Evolutionary conservation across 2,113 vertebrate genomes (phyloP).

Genomic region (Morone saxatilis): DNA sequence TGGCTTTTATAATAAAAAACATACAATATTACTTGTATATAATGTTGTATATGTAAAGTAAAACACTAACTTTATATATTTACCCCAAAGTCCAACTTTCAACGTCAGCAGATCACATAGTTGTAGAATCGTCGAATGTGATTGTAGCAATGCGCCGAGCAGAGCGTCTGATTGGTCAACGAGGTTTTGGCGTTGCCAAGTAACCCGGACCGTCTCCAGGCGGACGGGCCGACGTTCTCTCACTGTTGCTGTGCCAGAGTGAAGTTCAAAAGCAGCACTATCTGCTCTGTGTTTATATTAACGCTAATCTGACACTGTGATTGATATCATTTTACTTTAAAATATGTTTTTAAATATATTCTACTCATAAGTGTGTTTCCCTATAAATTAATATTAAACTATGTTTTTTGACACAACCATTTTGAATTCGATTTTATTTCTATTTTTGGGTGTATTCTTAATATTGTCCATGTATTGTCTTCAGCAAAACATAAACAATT

Average conservation of each 20-base stretch:
- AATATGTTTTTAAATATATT: no score
- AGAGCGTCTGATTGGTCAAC: constrained; percentile 77
- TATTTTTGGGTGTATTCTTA: no score
- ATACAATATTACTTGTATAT: not conserved
- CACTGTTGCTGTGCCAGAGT: not conserved
- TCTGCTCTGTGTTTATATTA: not conserved
- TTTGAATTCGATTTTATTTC: no score
- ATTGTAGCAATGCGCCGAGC: constrained; percentile 76
- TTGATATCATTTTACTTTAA: not conserved
- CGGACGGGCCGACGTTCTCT: not conserved
- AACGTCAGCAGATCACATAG: not conserved
- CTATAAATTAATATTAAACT: no score
- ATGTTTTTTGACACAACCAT: no score
- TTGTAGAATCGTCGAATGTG: not conserved
- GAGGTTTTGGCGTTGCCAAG: constrained; percentile 80
- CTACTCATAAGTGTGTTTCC: no score
- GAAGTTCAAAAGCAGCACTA: not conserved
- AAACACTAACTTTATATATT: not conserved
- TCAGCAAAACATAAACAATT: no score
- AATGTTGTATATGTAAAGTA: rapidly evolving
- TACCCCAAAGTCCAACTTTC: not conserved
- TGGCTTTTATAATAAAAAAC: not conserved
- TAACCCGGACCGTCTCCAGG: constrained; percentile 60
- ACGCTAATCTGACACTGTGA: not conserved
- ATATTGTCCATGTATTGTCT: no score